phyloP scores from a whole-genome alignment of 2,797 vertebrate genomes.

The Cirrhinus mrigala region DNA sequence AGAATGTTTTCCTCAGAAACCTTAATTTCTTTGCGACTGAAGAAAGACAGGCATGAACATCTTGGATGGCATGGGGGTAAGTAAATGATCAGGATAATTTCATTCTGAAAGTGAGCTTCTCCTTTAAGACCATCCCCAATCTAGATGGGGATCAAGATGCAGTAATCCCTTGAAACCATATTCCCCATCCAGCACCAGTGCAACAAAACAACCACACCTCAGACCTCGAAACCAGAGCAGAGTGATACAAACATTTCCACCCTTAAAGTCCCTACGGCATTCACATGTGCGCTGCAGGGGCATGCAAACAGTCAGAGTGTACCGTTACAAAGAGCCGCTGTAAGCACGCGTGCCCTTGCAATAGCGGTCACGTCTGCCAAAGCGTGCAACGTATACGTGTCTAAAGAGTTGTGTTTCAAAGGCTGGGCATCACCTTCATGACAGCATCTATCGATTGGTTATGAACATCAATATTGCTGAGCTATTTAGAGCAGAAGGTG shows the following conservation, averaged over 20 bases:
- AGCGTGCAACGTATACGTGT: slow-evolving; percentile 45
- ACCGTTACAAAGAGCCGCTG: slow-evolving; percentile 1
- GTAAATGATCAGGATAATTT: too few species aligned
- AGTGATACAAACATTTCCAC: slow-evolving; percentile 33
- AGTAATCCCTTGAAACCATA: slow-evolving; percentile 23
- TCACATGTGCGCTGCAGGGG: slow-evolving; percentile 6
- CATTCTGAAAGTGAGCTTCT: too few species aligned
- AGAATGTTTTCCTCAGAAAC: too few species aligned
- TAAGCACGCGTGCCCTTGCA: slow-evolving; percentile 26
- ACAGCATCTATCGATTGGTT: slow-evolving; percentile 27
- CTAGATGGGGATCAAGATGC: slow-evolving; percentile 14
- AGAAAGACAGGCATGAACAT: too few species aligned
- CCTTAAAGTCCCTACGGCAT: slow-evolving; percentile 8
- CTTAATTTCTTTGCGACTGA: too few species aligned
- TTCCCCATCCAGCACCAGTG: slow-evolving; percentile 18
- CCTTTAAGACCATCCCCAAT: background rate
- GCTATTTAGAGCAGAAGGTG: slow-evolving; percentile 46
- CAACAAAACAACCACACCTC: slow-evolving; percentile 25
- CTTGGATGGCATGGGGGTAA: too few species aligned
- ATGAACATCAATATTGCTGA: slow-evolving; percentile 45
- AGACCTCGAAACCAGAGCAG: slow-evolving; percentile 33
- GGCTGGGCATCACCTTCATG: slow-evolving; percentile 43
- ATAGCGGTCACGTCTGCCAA: slow-evolving; percentile 34
- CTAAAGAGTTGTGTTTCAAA: slow-evolving; percentile 26
- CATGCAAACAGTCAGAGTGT: slow-evolving; percentile 18